Percentiles rank a stretch among this genome's conserved stretches.
phyloP scores from a whole-genome alignment of 2,888 invertebrate genomes.

The Cephus rjabovi region DNA sequence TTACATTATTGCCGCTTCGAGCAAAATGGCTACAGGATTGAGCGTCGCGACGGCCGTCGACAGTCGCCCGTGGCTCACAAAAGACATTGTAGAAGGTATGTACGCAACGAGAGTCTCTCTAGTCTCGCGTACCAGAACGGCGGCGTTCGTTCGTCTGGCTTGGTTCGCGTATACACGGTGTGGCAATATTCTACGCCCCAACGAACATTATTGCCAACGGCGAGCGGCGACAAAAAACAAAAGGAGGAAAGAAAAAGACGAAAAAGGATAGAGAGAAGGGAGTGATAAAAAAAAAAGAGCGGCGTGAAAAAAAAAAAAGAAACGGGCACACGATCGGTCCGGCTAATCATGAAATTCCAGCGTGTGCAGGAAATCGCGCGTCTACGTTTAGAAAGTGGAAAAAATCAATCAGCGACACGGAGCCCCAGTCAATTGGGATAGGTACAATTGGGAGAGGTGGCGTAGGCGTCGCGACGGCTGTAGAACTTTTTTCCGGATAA shows the following conservation, averaged over 20 bases:
- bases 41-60: not conserved
- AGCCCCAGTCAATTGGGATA: not conserved
- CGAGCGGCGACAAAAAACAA: conserved; percentile 15
- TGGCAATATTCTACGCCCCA: conserved; percentile 56
- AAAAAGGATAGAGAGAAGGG: conserved; percentile 4
- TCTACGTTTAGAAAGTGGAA: conserved; percentile 59
- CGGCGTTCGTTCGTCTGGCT: not conserved
- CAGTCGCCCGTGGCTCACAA: not conserved
- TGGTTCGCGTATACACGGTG: conserved; percentile 22
- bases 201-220: conserved; percentile 60
- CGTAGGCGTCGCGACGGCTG: not conserved
- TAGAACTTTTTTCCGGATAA: too few species aligned
- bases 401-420: conserved; percentile 39
- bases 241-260: conserved; percentile 11
- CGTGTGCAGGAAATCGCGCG: conserved; percentile 46
- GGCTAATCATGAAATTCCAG: conserved; percentile 57
- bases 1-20: not conserved
- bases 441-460: not conserved
- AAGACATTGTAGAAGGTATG: not conserved
- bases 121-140: not conserved
- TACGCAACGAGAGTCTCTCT: not conserved
- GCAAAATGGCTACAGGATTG: not conserved
- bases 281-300: conserved; percentile 40
- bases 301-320: conserved; percentile 21
- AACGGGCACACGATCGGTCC: conserved; percentile 15